These are phyloP conservation scores for Andrena praecox DNA, from an alignment of 2,888 invertebrate genomes.

Conservation along the genomic window DNA sequence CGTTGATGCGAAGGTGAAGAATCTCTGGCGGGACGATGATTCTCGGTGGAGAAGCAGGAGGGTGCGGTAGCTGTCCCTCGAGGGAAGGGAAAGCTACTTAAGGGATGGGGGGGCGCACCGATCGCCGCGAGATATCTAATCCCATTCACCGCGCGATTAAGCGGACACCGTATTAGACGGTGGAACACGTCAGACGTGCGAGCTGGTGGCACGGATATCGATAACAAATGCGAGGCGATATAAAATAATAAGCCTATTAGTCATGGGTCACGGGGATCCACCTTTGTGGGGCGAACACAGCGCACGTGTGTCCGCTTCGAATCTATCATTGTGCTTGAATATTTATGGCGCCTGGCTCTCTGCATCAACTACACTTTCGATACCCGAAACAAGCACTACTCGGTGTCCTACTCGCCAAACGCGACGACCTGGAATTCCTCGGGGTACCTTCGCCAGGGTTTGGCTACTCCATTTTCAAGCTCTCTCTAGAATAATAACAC, in stretches of 20 bases:
- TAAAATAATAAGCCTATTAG: constrained; percentile 85
- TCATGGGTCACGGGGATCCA: constrained; percentile 73
- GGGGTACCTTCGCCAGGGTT: too few relatives aligned
- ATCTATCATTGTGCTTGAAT: constrained; percentile 50
- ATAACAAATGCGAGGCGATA: constrained; percentile 82
- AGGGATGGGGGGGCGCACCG: constrained; percentile 5
- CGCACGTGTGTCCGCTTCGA: constrained; percentile 40
- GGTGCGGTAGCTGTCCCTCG: constrained; percentile 13
- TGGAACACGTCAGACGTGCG: constrained; percentile 58
- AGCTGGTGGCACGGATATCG: constrained; percentile 49
- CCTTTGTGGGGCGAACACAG: constrained; percentile 57
- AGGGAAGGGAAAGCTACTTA: constrained; percentile 15
- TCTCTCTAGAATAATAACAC: too few relatives aligned
- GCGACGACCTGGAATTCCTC: too few relatives aligned
- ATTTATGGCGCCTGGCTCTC: constrained; percentile 33
- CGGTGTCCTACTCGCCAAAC: background rate
- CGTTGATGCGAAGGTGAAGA: background rate
- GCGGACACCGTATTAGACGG: constrained; percentile 75
- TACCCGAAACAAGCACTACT: background rate
- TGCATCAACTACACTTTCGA: constrained; percentile 13
- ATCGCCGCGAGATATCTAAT: constrained; percentile 67
- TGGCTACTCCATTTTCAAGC: too few relatives aligned
- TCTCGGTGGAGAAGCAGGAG: background rate
- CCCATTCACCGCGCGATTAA: constrained; percentile 74
- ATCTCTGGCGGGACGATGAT: background rate